Base-by-base conservation (phyloP, 2,797 vertebrate species). In the Micromesistius poutassou region DNA sequence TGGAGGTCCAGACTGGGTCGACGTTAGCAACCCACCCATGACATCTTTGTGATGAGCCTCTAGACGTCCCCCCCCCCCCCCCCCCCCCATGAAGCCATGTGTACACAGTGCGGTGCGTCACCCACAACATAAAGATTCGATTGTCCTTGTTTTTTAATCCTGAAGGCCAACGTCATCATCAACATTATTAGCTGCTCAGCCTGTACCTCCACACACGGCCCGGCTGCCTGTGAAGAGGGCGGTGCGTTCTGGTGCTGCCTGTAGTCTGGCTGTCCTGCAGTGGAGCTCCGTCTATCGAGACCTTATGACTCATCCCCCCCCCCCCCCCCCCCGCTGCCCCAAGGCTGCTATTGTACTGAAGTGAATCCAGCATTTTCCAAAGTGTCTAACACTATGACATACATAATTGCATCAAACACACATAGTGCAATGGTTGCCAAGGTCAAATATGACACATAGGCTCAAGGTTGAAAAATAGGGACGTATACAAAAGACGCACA, bases 181-280 rank as follows among this genome's bases (percentile, higher is more conserved):
- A 14, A 70, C 8, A 3, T 25, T 30, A 70, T 70, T 70, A 70
- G 66, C 25, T 8, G n/a, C 66, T 30, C 25, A 13, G 8, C n/a
- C 7, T 7, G 9, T 3, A 70, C 25, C 9, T 30, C 13, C n/a
- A 13, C 12, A 12, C 2, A 28, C 6, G n/a, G 66, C 66, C n/a
- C 66, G 8, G 66, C n/a, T 10, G 66, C 25, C n/a, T 30, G 30
- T 19, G 3, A 10, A 30, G n/a, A 9, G 28, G 9, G 66, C 28
- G 1, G 33, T 55, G 68, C 84, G 78, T 70, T 30, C 66, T 30
- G 25, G 66, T 28, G 25, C 30, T 71, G 66, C 30, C 28, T 36
- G 77, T 30, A 2, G 25, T 16, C 68, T 71, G 68, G 25, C 28
- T 28, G 28, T 30, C 30, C 68, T 71, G 68, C 68, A 31, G 68